Conservation (phyloP, 1,140 invertebrate genomes). For the Oedothorax gibbosus region DNA sequence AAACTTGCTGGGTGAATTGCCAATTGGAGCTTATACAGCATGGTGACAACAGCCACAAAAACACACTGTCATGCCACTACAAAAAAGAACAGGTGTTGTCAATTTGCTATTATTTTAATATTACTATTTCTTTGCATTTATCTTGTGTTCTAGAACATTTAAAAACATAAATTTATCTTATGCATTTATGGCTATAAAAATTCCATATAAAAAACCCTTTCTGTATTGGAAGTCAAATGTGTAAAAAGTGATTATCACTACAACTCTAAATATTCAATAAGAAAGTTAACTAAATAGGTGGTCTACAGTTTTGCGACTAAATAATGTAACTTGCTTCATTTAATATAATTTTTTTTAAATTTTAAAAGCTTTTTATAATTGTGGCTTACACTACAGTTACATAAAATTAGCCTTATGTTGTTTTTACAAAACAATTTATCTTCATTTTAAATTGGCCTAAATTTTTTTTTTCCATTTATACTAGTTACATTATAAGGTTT, state of each 20-base stretch:
- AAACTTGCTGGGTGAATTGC: slow-evolving; percentile 77
- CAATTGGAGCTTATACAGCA: slow-evolving; percentile 85
- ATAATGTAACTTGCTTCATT: too few relatives aligned
- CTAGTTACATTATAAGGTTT: too few relatives aligned
- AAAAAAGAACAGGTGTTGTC: slow-evolving; percentile 38
- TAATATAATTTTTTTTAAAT: too few relatives aligned
- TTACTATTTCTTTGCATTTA: not conserved
- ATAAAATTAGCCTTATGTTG: too few relatives aligned
- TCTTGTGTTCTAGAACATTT: not conserved
- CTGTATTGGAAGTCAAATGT: too few relatives aligned
- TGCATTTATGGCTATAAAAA: not conserved
- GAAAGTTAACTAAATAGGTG: not conserved
- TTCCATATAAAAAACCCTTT: too few relatives aligned
- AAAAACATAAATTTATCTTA: not conserved
- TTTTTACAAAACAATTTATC: too few relatives aligned
- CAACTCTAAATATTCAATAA: not conserved
- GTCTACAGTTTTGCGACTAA: too few relatives aligned
- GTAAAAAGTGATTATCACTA: not conserved
- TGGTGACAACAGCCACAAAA: slow-evolving; percentile 74
- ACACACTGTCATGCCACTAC: slow-evolving; percentile 79
- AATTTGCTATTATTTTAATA: not conserved
- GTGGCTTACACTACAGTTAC: too few relatives aligned
- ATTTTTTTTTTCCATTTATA: too few relatives aligned
- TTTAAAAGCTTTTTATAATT: too few relatives aligned
- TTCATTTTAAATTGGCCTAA: too few relatives aligned